Evolutionary conservation across 2,888 invertebrate genomes (phyloP).

Genomic region (Colostygia pectinataria): DNA sequence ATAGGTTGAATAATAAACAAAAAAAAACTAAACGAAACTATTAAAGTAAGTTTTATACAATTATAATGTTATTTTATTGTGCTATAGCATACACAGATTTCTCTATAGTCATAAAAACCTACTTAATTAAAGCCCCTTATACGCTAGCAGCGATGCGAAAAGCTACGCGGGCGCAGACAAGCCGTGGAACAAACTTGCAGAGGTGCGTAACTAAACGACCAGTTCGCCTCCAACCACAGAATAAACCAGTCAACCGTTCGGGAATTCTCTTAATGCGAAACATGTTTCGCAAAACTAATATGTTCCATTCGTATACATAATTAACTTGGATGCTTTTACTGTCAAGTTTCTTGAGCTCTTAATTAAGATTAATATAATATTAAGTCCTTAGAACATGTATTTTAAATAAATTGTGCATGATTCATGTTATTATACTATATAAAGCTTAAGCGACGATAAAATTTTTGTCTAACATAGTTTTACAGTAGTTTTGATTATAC

Average conservation of each 20-base stretch:
- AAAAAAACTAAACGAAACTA: too few species aligned
- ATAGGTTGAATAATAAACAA: too few species aligned
- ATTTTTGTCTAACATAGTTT: too few species aligned
- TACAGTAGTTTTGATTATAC: too few species aligned
- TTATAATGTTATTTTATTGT: too few species aligned
- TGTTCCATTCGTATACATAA: not conserved
- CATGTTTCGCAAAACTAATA: constrained; percentile 14
- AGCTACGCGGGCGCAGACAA: constrained; percentile 28
- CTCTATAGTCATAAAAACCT: constrained; percentile 7
- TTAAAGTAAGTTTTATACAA: too few species aligned
- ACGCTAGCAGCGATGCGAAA: constrained; percentile 21
- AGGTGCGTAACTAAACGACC: constrained; percentile 25
- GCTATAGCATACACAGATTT: too few species aligned
- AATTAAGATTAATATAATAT: constrained; percentile 4
- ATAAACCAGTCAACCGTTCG: not conserved
- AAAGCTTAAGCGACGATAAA: too few species aligned
- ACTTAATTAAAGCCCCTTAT: constrained; percentile 14
- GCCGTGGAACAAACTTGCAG: constrained; percentile 22
- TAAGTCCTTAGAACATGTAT: not conserved
- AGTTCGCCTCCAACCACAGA: constrained; percentile 7
- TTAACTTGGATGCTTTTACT: not conserved
- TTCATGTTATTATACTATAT: too few species aligned
- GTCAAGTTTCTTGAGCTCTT: not conserved
- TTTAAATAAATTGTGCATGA: too few species aligned
- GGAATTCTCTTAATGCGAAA: constrained; percentile 6